Conservation (phyloP, 1,140 invertebrate genomes). For the Aricia agestis region DNA sequence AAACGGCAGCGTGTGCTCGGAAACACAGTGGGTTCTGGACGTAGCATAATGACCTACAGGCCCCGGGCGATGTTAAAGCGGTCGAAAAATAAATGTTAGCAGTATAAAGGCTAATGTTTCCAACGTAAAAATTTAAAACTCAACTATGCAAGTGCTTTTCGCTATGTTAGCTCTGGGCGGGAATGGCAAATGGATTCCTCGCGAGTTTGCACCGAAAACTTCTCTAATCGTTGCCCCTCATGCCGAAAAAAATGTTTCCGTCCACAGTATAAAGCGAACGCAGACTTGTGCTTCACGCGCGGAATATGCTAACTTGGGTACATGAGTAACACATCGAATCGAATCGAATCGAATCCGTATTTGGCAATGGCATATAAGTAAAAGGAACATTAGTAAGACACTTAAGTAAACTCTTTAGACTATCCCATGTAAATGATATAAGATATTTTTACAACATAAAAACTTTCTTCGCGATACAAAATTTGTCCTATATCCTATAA, state of each 20-base stretch:
- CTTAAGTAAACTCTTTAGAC: too few species aligned
- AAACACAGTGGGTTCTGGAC: too few species aligned
- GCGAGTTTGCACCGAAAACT: neutral
- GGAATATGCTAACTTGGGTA: neutral
- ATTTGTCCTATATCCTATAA: too few species aligned
- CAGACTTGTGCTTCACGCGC: neutral
- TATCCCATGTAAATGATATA: too few species aligned
- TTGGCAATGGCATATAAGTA: too few species aligned
- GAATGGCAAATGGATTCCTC: neutral
- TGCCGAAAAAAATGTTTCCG: neutral
- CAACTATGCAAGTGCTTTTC: neutral
- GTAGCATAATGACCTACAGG: neutral
- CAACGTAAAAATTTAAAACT: neutral
- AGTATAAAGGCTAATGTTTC: neutral
- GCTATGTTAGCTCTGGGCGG: neutral
- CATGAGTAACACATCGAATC: too few species aligned
- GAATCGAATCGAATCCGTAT: too few species aligned
- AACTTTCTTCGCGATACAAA: too few species aligned
- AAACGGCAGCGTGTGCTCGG: neutral
- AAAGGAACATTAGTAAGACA: too few species aligned
- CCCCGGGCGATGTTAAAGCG: neutral
- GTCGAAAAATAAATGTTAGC: slow-evolving; percentile 1
- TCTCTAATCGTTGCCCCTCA: neutral
- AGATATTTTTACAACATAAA: too few species aligned
- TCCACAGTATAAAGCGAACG: neutral